Percentiles rank a stretch among this genome's conserved stretches.
phyloP scores from a whole-genome alignment of 2,888 invertebrate genomes.

The Emmelina monodactyla region DNA sequence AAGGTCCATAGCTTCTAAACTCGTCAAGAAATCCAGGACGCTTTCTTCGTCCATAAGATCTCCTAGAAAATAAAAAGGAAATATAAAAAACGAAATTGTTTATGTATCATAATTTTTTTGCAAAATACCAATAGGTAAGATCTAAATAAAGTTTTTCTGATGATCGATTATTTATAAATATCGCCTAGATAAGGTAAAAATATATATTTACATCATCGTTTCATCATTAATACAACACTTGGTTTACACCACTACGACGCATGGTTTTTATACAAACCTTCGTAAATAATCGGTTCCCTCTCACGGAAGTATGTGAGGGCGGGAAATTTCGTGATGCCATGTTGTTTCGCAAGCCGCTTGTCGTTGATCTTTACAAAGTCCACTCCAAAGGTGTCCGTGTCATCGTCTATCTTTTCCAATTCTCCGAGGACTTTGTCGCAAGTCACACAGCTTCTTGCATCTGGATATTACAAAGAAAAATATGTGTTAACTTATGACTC shows the following conservation, averaged over 20 bases:
- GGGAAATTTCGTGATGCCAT: slow-evolving; percentile 95
- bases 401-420: slow-evolving; percentile 94
- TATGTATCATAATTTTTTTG: too few relatives aligned
- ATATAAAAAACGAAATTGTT: neutral
- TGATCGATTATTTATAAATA: too few relatives aligned
- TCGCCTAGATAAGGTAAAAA: too few relatives aligned
- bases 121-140: too few relatives aligned
- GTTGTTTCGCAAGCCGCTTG: slow-evolving; percentile 94
- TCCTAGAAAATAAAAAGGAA: slow-evolving; percentile 59
- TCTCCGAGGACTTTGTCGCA: slow-evolving; percentile 91
- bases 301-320: slow-evolving; percentile 97
- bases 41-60: slow-evolving; percentile 95
- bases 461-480: slow-evolving; percentile 42
- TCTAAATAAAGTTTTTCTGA: too few relatives aligned
- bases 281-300: slow-evolving; percentile 95
- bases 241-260: too few relatives aligned
- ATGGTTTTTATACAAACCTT: slow-evolving; percentile 66
- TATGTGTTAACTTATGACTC: neutral
- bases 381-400: slow-evolving; percentile 92
- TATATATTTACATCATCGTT: too few relatives aligned
- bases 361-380: slow-evolving; percentile 97
- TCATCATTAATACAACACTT: too few relatives aligned
- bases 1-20: slow-evolving; percentile 93
- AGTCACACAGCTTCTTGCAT: slow-evolving; percentile 90
- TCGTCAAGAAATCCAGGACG: slow-evolving; percentile 92